Base-by-base conservation (phyloP, 35 echinoderm and acorn worm species). In the Patiria miniata region DNA sequence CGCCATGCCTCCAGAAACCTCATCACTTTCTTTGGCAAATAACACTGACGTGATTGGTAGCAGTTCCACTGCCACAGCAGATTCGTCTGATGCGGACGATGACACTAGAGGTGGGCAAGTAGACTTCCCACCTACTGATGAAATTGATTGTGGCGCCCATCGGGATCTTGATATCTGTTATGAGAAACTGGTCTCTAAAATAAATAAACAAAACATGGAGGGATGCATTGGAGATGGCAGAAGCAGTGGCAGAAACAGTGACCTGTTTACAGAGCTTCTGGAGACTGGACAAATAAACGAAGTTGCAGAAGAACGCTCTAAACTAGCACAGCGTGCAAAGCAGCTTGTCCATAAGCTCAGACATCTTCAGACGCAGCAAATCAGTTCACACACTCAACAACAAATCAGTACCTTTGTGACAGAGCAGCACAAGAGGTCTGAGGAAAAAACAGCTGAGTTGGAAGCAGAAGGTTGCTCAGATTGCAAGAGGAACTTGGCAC, bases 311-410 rank as follows among this genome's bases (percentile, higher is more conserved):
- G 47, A 90, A 56, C 83, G 83, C 60, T 86, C 88, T 2, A 84
- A 90, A 78, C 84, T 93, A 83, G 85, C 87, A 93, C 91, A 93
- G 29, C 56, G 86, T 17, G 85, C 91, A 15, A 88, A 55, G 21
- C 68, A 73, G 42, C 58, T 93, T 38, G 83, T 81, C 26, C 78
- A 87, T 33, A 85, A 81, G 39, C 82, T 93, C 36, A 59, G 91
- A 40, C 54, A 85, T 37, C 53, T 93, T 68, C 91, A 97, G 81
- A 56, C 91, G 21, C 65, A 77, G 39, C 91, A 97, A 44, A 53
- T 85, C 18, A 87, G 88, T 51, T 37, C 42, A 23, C 88, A 90
- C 78, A 36, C 85, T 36, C 80, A 97, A 87, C 81, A 88, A 38
- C 87, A 97, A 77, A 90, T 97, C 14, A 68, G 81, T 34, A 79